A percentile compares a stretch with the other conserved stretches of the same genome.
phyloP scores from a whole-genome alignment of 2,113 vertebrate species.

The Lepus europaeus region DNA sequence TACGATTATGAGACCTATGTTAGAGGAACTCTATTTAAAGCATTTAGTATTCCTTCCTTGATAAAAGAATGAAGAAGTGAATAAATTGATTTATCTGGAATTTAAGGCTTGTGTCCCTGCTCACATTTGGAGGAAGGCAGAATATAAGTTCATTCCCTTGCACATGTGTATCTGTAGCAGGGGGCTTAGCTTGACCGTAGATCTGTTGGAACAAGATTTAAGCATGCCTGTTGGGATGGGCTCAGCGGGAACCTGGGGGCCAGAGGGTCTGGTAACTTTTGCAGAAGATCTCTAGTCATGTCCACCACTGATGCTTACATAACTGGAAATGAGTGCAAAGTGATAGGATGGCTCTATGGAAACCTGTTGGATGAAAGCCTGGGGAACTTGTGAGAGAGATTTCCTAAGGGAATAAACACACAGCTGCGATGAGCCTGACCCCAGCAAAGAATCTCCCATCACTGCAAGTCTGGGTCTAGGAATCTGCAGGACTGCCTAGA shows the following conservation, averaged over 20 bases:
- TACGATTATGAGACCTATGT: not conserved
- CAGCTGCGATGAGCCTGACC: not conserved
- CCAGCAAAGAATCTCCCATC: not conserved
- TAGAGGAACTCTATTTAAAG: not conserved
- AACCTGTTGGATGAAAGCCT: not conserved
- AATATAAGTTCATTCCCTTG: not conserved
- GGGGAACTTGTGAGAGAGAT: not conserved
- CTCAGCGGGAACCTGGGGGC: not conserved
- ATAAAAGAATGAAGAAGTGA: constrained; percentile 1
- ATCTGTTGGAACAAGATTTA: not conserved
- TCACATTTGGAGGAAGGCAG: not conserved
- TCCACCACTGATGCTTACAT: not conserved
- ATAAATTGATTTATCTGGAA: not conserved
- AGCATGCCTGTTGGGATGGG: not conserved
- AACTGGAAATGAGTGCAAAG: not conserved
- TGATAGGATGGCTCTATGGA: not conserved
- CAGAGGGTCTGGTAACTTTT: not conserved
- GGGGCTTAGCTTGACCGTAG: not conserved
- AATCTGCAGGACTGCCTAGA: not conserved
- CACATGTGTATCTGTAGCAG: not conserved
- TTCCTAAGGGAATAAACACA: not conserved
- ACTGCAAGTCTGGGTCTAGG: not conserved
- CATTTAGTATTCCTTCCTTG: not conserved
- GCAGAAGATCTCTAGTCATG: not conserved
- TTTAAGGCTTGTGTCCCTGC: not conserved